Percentiles rank a stretch among this genome's conserved stretches.
These are phyloP conservation scores for Schrankia costaestrigalis DNA, from an alignment of 2,888 invertebrate species.

Conservation along the genomic window DNA sequence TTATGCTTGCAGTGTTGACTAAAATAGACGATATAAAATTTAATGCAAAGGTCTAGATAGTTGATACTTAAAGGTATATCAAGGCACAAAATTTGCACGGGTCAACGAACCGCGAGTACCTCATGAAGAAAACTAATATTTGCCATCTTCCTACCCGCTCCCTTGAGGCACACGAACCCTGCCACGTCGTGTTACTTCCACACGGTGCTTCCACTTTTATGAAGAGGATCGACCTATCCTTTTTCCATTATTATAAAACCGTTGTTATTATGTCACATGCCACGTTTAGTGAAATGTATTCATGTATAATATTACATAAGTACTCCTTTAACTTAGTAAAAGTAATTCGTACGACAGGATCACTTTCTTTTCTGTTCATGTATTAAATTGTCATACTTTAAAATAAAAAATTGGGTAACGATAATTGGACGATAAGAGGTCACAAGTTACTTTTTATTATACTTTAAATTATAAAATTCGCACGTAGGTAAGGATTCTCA, in stretches of 20 bases:
- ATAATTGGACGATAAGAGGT: no score
- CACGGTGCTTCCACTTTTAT: conserved; percentile 50
- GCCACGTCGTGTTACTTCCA: conserved; percentile 66
- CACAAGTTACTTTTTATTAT: no score
- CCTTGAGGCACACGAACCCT: conserved; percentile 60
- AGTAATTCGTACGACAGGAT: no score
- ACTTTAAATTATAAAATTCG: no score
- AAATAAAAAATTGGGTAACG: no score
- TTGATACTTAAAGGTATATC: conserved; percentile 35
- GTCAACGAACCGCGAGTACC: conserved; percentile 69
- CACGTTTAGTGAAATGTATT: conserved; percentile 1
- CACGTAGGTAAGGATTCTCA: neutral
- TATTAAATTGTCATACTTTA: no score
- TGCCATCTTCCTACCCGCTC: conserved; percentile 66
- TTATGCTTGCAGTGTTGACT: no score
- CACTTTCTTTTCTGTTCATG: no score
- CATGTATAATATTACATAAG: no score
- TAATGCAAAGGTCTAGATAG: conserved; percentile 43
- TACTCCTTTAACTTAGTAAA: no score
- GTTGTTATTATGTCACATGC: conserved; percentile 13
- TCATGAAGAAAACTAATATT: conserved; percentile 73
- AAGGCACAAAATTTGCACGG: conserved; percentile 61
- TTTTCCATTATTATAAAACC: conserved; percentile 21
- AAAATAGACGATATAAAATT: conserved; percentile 16
- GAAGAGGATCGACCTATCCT: conserved; percentile 20